These are phyloP conservation scores for Oligia latruncula DNA, from an alignment of 2,888 invertebrate genomes.

Conservation along the genomic window DNA sequence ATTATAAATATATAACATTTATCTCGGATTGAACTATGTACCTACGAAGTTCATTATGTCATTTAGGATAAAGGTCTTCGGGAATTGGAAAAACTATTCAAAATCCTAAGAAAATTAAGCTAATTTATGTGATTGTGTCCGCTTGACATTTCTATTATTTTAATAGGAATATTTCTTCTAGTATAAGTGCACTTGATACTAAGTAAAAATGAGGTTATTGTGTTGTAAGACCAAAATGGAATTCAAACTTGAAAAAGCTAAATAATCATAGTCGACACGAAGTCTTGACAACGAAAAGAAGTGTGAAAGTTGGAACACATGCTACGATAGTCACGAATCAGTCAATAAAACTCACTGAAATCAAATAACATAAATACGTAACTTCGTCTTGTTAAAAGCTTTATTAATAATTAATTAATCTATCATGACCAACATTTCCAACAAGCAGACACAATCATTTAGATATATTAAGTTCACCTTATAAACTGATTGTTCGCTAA, in stretches of 20 bases:
- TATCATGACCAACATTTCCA: slow-evolving; percentile 30
- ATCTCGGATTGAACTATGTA: slow-evolving; percentile 45
- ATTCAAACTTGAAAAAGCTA: slow-evolving; percentile 7
- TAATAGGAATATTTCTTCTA: slow-evolving; percentile 57
- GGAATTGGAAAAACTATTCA: slow-evolving; percentile 53
- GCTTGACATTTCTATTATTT: slow-evolving; percentile 45
- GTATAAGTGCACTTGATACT: slow-evolving; percentile 60
- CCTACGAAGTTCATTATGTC: slow-evolving; percentile 14
- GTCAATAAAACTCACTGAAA: slow-evolving; percentile 43
- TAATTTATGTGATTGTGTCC: slow-evolving; percentile 62
- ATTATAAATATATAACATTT: slow-evolving; percentile 53
- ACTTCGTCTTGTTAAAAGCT: slow-evolving; percentile 45
- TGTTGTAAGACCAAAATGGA: slow-evolving; percentile 20
- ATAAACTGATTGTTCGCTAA: slow-evolving; percentile 78
- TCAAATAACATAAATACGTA: slow-evolving; percentile 22
- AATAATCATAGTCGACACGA: neutral
- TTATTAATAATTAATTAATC: slow-evolving; percentile 42
- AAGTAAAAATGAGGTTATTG: slow-evolving; percentile 51
- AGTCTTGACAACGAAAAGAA: neutral
- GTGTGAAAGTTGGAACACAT: slow-evolving; percentile 26
- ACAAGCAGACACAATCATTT: slow-evolving; percentile 66
- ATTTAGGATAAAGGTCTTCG: slow-evolving; percentile 49
- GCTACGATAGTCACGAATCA: slow-evolving; percentile 27
- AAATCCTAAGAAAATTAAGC: slow-evolving; percentile 65
- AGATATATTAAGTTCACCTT: slow-evolving; percentile 40